phyloP scores from a whole-genome alignment of 1,140 invertebrate species.

The Limonius californicus region DNA sequence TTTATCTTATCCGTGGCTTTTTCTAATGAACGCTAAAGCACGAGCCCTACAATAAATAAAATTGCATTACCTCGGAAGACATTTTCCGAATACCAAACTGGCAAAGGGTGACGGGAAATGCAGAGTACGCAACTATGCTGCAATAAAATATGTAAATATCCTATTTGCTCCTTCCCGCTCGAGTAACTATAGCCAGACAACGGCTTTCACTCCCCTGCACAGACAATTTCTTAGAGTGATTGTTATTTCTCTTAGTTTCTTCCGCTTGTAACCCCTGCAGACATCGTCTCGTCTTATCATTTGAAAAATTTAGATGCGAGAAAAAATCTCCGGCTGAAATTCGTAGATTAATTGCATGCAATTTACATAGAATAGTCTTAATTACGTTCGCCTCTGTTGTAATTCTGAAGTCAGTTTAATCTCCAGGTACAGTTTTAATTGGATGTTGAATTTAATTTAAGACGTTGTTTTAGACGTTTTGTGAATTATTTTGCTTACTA shows the following conservation, averaged over 20 bases:
- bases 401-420: slow-evolving; percentile 21
- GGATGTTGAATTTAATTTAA: neutral
- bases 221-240: slow-evolving; percentile 32
- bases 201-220: slow-evolving; percentile 24
- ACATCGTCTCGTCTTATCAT: slow-evolving; percentile 31
- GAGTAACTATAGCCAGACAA: slow-evolving; percentile 29
- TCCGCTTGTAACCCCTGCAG: slow-evolving; percentile 26
- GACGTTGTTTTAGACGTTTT: neutral
- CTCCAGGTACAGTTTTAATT: slow-evolving; percentile 5
- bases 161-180: slow-evolving; percentile 30
- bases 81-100: slow-evolving; percentile 26
- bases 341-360: slow-evolving; percentile 31
- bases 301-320: slow-evolving; percentile 26
- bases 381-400: slow-evolving; percentile 23
- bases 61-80: slow-evolving; percentile 28
- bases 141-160: slow-evolving; percentile 38
- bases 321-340: slow-evolving; percentile 27
- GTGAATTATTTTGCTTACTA: neutral
- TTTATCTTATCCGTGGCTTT: neutral
- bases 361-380: slow-evolving; percentile 34
- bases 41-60: slow-evolving; percentile 29
- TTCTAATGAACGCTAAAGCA: slow-evolving; percentile 6
- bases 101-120: slow-evolving; percentile 26
- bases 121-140: slow-evolving; percentile 29
- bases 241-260: slow-evolving; percentile 30